phyloP scores from a whole-genome alignment of 2,797 vertebrate genomes.

The Anas georgica region DNA sequence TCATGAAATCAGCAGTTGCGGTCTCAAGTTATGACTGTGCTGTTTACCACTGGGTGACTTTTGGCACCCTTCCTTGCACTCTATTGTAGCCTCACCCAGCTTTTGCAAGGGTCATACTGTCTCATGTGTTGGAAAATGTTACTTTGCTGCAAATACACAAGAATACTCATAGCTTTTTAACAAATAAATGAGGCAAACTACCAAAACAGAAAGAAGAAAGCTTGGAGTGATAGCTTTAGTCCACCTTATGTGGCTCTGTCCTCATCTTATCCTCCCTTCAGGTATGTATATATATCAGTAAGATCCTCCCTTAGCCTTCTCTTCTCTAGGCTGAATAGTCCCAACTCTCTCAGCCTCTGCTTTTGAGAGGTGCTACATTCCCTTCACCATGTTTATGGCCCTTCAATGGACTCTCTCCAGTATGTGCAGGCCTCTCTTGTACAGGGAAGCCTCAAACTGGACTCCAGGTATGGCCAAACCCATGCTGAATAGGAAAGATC shows the following conservation, averaged over 20 bases:
- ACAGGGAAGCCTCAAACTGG: neutral
- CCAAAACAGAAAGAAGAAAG: neutral
- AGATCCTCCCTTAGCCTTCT: neutral
- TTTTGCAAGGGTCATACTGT: neutral
- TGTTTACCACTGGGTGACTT: neutral
- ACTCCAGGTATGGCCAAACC: too few species aligned
- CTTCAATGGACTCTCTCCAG: too few species aligned
- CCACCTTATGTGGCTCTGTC: rapidly evolving
- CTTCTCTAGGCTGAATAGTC: neutral
- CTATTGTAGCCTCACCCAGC: neutral
- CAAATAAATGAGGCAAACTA: neutral
- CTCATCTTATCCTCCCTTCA: neutral
- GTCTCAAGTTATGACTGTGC: neutral
- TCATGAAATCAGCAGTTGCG: neutral
- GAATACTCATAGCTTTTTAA: neutral
- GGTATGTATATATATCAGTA: too few species aligned
- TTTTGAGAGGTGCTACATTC: neutral
- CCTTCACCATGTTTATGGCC: neutral
- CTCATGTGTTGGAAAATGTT: neutral
- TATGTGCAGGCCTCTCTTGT: neutral
- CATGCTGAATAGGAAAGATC: too few species aligned
- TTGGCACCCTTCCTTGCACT: neutral
- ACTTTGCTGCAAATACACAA: neutral
- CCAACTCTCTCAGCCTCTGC: neutral
- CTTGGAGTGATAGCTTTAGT: neutral